A percentile compares a stretch with the other conserved stretches of the same genome.
Conservation (phyloP, 2,888 invertebrate species). For the Drosophila peninsularis region DNA sequence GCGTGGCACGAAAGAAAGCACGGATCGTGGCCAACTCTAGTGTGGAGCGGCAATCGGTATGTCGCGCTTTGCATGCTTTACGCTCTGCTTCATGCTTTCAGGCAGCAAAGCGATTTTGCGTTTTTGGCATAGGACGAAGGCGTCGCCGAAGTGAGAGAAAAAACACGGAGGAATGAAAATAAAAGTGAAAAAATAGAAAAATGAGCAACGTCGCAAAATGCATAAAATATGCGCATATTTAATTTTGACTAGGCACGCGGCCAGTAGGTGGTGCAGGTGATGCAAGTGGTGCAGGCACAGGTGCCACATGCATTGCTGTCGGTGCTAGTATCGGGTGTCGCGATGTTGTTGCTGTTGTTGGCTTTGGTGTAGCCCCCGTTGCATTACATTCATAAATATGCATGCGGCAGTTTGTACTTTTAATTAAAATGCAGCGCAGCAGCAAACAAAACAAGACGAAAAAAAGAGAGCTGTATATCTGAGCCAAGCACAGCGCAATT, state of each 20-base stretch:
- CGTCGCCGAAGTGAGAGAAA: slow-evolving; percentile 38
- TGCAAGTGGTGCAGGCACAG: slow-evolving; percentile 27
- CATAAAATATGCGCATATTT: slow-evolving; percentile 80
- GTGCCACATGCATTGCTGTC: slow-evolving; percentile 23
- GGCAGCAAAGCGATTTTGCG: slow-evolving; percentile 77
- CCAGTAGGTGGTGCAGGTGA: slow-evolving; percentile 37
- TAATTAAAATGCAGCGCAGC: slow-evolving; percentile 75
- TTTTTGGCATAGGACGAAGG: slow-evolving; percentile 64
- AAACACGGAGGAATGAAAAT: slow-evolving; percentile 19
- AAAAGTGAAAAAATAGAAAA: slow-evolving; percentile 46
- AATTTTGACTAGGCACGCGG: slow-evolving; percentile 77
- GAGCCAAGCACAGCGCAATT: slow-evolving; percentile 45
- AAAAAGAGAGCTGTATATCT: background rate
- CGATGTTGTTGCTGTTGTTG: slow-evolving; percentile 7
- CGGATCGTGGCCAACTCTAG: slow-evolving; percentile 33
- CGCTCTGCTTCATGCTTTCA: slow-evolving; percentile 76
- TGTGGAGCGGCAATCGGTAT: slow-evolving; percentile 59
- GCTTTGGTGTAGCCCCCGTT: slow-evolving; percentile 37
- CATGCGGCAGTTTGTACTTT: slow-evolving; percentile 71
- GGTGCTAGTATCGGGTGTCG: slow-evolving; percentile 23
- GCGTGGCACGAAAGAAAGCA: slow-evolving; percentile 34
- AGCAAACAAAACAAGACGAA: slow-evolving; percentile 15
- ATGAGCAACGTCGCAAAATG: slow-evolving; percentile 72
- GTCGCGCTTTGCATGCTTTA: slow-evolving; percentile 67
- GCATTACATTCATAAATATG: slow-evolving; percentile 77